Conservation (phyloP, 2,113 vertebrate species). For the Cyphomyrus discorhynchus region DNA sequence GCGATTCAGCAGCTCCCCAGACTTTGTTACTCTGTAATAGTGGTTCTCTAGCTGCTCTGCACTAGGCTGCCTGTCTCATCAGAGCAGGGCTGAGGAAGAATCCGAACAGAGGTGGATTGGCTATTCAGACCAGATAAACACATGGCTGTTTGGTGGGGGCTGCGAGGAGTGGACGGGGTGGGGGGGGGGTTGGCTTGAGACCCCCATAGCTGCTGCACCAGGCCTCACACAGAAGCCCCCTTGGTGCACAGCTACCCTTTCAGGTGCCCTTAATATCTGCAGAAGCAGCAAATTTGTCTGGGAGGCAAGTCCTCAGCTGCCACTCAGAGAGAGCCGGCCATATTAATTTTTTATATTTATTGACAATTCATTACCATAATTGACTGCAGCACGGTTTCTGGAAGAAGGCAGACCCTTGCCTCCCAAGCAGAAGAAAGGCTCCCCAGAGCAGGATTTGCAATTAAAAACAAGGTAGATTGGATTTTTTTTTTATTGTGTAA, state of each 20-base stretch:
- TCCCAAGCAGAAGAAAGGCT: constrained; percentile 77
- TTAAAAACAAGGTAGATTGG: constrained; percentile 81
- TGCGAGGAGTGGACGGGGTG: constrained; percentile 31
- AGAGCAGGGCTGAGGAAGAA: constrained; percentile 10
- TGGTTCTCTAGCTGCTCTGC: not conserved
- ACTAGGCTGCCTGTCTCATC: not conserved
- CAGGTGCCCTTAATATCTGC: constrained; percentile 85
- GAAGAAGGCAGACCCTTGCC: constrained; percentile 69
- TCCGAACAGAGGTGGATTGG: constrained; percentile 25
- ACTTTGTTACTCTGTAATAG: not conserved
- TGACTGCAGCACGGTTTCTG: constrained; percentile 83
- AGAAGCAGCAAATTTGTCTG: constrained; percentile 89
- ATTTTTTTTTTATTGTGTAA: constrained; percentile 84
- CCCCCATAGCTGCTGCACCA: not conserved
- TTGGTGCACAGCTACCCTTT: constrained; percentile 59
- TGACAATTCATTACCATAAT: constrained; percentile 99
- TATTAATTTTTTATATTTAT: constrained; percentile 99
- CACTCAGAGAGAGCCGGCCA: constrained; percentile 84
- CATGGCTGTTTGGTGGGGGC: not conserved
- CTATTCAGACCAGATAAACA: constrained; percentile 38
- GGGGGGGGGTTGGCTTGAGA: constrained; percentile 12
- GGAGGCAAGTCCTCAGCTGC: constrained; percentile 89
- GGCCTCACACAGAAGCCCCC: constrained; percentile 44
- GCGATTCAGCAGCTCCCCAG: not conserved
- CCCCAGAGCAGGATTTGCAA: constrained; percentile 85